These are phyloP conservation scores for Drosophila guanche DNA, from an alignment of 1,140 invertebrate species.

Conservation along the genomic window DNA sequence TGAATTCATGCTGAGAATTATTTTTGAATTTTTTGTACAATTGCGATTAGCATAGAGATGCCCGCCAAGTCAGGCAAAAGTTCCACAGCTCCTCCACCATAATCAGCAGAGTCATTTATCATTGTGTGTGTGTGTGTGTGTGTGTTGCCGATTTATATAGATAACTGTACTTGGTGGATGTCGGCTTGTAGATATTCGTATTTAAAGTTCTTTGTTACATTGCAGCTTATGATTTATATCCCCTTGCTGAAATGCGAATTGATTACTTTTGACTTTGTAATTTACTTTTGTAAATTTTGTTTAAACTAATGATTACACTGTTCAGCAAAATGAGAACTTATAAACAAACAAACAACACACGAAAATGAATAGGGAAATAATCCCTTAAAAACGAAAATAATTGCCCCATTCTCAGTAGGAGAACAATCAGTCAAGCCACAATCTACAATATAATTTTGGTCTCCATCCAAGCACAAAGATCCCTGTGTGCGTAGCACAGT, in stretches of 20 bases:
- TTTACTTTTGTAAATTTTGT: conserved; percentile 58
- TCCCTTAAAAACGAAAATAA: too few relatives aligned
- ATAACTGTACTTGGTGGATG: too few relatives aligned
- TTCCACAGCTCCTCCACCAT: conserved; percentile 16
- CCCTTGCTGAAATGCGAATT: conserved; percentile 8
- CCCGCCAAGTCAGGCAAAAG: conserved; percentile 36
- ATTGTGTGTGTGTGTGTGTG: conserved; percentile 23
- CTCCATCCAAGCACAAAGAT: neutral
- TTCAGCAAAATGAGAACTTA: conserved; percentile 44
- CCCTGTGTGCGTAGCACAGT: too few relatives aligned
- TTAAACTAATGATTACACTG: conserved; percentile 39
- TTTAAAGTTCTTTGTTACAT: too few relatives aligned
- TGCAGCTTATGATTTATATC: neutral
- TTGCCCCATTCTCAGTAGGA: too few relatives aligned
- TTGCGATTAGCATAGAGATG: conserved; percentile 44
- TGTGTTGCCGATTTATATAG: too few relatives aligned
- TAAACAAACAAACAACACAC: too few relatives aligned
- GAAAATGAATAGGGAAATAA: too few relatives aligned
- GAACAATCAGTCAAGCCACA: too few relatives aligned
- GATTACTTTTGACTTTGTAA: conserved; percentile 33
- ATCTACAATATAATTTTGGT: too few relatives aligned
- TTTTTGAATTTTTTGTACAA: conserved; percentile 41
- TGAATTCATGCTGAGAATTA: neutral
- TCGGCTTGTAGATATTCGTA: too few relatives aligned
- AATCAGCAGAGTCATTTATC: conserved; percentile 68